Conservation (phyloP, 2,888 invertebrate genomes). For the Nemotelus pantherinus region DNA sequence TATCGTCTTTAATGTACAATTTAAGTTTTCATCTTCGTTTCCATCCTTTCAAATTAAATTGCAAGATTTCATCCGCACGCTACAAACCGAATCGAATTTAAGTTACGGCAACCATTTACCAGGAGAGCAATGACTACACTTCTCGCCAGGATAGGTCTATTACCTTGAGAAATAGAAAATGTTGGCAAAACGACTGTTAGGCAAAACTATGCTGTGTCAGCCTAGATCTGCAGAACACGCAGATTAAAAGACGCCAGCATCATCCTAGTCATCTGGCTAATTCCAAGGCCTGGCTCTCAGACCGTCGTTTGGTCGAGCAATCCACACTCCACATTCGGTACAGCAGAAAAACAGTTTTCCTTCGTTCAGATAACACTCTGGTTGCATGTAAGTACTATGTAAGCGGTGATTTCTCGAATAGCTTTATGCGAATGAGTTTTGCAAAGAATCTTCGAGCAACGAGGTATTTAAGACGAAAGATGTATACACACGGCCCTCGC, state of each 20-base stretch:
- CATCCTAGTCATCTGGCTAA: not conserved
- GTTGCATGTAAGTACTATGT: not conserved
- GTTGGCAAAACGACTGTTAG: not conserved
- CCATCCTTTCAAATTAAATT: slow-evolving; percentile 23
- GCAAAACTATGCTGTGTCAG: slow-evolving; percentile 9
- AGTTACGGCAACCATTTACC: slow-evolving; percentile 24
- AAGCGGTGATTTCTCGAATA: not conserved
- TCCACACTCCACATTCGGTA: no score
- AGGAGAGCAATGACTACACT: not conserved
- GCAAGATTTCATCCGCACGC: not conserved
- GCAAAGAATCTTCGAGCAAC: not conserved
- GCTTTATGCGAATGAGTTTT: slow-evolving; percentile 32
- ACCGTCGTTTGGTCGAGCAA: not conserved
- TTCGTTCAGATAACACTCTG: not conserved
- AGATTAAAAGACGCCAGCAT: not conserved
- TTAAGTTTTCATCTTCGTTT: not conserved
- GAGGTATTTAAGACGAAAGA: slow-evolving; percentile 32
- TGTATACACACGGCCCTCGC: slow-evolving; percentile 8
- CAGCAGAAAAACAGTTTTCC: not conserved
- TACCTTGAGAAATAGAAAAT: slow-evolving; percentile 16
- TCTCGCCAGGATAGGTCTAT: not conserved
- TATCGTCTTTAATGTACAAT: not conserved
- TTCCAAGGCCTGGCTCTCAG: not conserved
- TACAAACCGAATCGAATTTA: slow-evolving; percentile 16
- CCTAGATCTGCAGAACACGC: not conserved